phyloP scores from a whole-genome alignment of 1,140 invertebrate genomes.

The Ladona fulva region DNA sequence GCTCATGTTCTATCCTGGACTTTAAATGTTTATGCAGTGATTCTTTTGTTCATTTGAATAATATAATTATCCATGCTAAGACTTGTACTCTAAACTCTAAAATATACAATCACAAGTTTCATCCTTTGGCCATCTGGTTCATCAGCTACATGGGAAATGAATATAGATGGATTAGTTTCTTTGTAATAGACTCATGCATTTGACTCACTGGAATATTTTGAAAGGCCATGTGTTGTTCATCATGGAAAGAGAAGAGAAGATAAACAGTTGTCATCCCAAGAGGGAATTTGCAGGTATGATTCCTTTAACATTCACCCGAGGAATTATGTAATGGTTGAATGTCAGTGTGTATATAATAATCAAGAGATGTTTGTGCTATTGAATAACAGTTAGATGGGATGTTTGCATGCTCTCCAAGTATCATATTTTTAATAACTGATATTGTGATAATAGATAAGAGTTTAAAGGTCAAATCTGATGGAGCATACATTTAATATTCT shows the following conservation, averaged over 20 bases:
- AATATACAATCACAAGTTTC: too few relatives aligned
- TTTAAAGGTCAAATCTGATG: too few relatives aligned
- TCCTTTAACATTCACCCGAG: neutral
- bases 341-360: neutral
- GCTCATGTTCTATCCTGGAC: too few relatives aligned
- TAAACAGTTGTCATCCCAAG: neutral
- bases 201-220: neutral
- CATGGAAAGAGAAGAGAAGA: neutral
- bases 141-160: too few relatives aligned
- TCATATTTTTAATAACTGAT: too few relatives aligned
- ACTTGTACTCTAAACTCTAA: too few relatives aligned
- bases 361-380: neutral
- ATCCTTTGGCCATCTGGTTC: too few relatives aligned
- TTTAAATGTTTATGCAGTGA: too few relatives aligned
- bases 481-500: too few relatives aligned
- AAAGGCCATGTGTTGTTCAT: conserved; percentile 2
- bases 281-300: neutral
- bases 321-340: neutral
- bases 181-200: neutral
- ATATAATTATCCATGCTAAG: too few relatives aligned
- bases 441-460: too few relatives aligned
- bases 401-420: neutral
- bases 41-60: too few relatives aligned
- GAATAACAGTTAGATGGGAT: neutral
- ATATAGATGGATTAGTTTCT: neutral